Percentiles rank a stretch among this genome's conserved stretches.
These are phyloP conservation scores for Camponotus floridanus DNA, from an alignment of 1,140 invertebrate genomes.

Conservation along the genomic window DNA sequence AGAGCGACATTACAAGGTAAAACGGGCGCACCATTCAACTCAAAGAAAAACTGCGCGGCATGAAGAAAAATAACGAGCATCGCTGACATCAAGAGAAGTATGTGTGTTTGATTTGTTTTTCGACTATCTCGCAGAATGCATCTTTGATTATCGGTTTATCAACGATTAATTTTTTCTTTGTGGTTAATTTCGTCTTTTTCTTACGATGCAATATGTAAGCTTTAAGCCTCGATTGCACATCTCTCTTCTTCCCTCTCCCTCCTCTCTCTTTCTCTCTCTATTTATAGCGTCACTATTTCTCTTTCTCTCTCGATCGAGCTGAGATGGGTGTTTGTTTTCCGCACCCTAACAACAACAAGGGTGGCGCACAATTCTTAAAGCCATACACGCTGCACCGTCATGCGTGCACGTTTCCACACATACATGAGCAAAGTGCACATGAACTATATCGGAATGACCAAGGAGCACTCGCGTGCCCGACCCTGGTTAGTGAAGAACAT, in stretches of 20 bases:
- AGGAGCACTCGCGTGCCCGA: slow-evolving; percentile 65
- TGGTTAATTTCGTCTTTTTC: neutral
- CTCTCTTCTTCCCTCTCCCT: neutral
- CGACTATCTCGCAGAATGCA: slow-evolving; percentile 1
- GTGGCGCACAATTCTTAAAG: slow-evolving; percentile 75
- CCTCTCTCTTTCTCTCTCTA: slow-evolving; percentile 10
- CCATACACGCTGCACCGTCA: slow-evolving; percentile 61
- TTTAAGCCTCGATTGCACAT: slow-evolving; percentile 17
- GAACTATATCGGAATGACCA: slow-evolving; percentile 50
- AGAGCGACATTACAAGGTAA: slow-evolving; percentile 28
- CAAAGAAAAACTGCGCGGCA: slow-evolving; percentile 41
- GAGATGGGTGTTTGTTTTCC: slow-evolving; percentile 76
- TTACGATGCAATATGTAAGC: slow-evolving; percentile 13
- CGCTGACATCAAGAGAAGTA: neutral
- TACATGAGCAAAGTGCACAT: slow-evolving; percentile 28
- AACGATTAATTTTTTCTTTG: neutral
- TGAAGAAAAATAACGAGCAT: slow-evolving; percentile 61
- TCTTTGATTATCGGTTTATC: slow-evolving; percentile 28
- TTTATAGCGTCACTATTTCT: slow-evolving; percentile 32
- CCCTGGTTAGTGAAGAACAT: slow-evolving; percentile 76
- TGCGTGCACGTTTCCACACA: slow-evolving; percentile 37
- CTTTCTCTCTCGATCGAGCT: slow-evolving; percentile 59
- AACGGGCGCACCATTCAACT: neutral
- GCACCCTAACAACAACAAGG: slow-evolving; percentile 72
- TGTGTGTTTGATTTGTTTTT: slow-evolving; percentile 48